Base-by-base conservation (phyloP, 1,140 invertebrate genomes). In the Trissolcus basalis region DNA sequence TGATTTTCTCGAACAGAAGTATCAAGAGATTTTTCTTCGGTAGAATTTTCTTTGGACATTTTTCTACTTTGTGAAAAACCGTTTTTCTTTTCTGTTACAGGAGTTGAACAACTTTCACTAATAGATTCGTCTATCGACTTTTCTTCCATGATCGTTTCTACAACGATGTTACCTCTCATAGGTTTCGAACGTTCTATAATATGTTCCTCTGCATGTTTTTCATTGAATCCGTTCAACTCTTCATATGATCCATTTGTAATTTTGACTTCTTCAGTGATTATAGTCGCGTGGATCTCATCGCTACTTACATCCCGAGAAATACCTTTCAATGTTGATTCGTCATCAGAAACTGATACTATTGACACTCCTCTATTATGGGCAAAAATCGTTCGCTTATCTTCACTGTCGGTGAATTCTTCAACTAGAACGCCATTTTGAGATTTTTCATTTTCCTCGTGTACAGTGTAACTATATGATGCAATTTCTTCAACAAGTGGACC, bases 331-430 rank as follows among this genome's bases (percentile, higher is more conserved):
- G 89, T 91, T 49, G 88, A 89, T 32, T 92, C 92, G 65, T 93
- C 92, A 80, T 93, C 92, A 0, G 91, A 92, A 9, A 92, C 84
- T 0, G 92, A 92, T 15, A 91, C 89, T 4, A 93, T 92, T 0
- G 92, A 93, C 12, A 93, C 83, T 3, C 90, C 90, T 71, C 91
- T 88, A 79, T 89, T 90, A 0, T 88, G 81, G 11, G 74, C 73
- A 11, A 89, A 75, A 73, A 82, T 89, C 14, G 86, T 85, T 65
- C 85, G 81, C 56, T 89, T 89, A 35, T 89, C 88, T 71, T 92
- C 91, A 12, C 89, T 88, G 71, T 91, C 89, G 7, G 88, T 90
- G 50, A 88, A 91, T 68, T 90, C 89, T 44, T 91, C 91, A 32
- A 91, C 74, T 19, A 91, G 82, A 9, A 91, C 84, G 44, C 91